Evolutionary conservation across 2,113 vertebrate genomes (phyloP), one percentile per base, ranked within the genome.

Genomic region (Petroica traversi): DNA sequence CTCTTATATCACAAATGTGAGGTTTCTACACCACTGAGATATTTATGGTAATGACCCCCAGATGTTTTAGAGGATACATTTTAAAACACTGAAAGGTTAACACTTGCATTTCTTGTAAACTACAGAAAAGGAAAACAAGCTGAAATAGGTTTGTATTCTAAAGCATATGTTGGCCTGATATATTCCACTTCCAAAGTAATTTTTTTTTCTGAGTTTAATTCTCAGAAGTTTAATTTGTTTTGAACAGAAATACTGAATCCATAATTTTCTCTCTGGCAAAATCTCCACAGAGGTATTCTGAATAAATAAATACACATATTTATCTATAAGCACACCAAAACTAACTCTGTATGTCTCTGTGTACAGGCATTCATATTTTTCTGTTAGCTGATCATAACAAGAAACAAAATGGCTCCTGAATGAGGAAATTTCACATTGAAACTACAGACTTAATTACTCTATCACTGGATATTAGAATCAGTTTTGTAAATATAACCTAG

Each of bases 31-130:
- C 85, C 92, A 96, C 89, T 96, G 94, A 92, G 97, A 92, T 95
- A 91, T 95, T 97, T 96, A 95, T 29, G 62, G 87, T 96, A 97
- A 97, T 75, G 91, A 96, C 85, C 54, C 88, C 90, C 90, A 97
- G 94, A 88, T 95, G 75, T 96, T 97, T 95, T 74, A 95, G 84
- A 89, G 71, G 76, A 80, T 68, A 68, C 29, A 81, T 96, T 92
- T 92, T 55, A 88, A 96, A 97, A 64, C 52, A 87, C 33, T 78
- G 82, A 95, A 96, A 96, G 82, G 84, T 95, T 94, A 93, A 57
- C 93, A 72, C 59, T 51, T 64, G 66, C 74, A 72, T 61, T 93
- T 92, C 85, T 80, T 72, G 59, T 78, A 88, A 96, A 92, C 55
- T 76, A 22, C 41, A 69, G 25, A 8, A 79, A 97, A 92, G 89